These are phyloP conservation scores for Caloenas nicobarica DNA, from an alignment of 2,113 vertebrate species.

Conservation along the genomic window DNA sequence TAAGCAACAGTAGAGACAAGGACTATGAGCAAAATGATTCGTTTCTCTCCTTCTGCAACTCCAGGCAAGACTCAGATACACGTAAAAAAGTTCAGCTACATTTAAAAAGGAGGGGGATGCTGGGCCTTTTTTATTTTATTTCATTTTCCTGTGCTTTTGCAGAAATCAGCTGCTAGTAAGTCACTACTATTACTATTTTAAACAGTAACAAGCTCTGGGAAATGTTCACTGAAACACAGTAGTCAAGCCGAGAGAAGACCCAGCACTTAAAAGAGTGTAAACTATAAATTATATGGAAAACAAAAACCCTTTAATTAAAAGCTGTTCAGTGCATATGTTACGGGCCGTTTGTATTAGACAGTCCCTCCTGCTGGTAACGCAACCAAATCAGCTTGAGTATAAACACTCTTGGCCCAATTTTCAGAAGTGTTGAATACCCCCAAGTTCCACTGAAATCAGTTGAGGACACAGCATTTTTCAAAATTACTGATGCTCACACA, in stretches of 20 bases:
- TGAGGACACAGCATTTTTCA: conserved; percentile 37
- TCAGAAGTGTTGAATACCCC: neutral
- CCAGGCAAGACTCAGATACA: neutral
- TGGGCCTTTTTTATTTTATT: neutral
- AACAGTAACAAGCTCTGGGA: neutral
- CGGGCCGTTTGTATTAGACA: neutral
- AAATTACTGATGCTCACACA: conserved; percentile 54
- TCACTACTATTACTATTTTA: neutral
- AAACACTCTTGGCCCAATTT: conserved; percentile 37
- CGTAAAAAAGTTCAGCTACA: neutral
- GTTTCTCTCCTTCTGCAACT: neutral
- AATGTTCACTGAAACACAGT: conserved; percentile 39
- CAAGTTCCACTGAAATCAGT: neutral
- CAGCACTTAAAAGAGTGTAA: conserved; percentile 39
- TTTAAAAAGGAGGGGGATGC: neutral
- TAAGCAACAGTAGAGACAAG: neutral
- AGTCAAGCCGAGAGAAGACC: conserved; percentile 62
- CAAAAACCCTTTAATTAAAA: conserved; percentile 44
- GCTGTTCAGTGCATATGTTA: conserved; percentile 66
- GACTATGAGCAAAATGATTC: neutral
- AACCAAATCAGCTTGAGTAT: conserved; percentile 14
- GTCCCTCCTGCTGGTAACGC: conserved; percentile 7
- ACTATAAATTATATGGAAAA: conserved; percentile 38
- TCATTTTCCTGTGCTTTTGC: conserved; percentile 41
- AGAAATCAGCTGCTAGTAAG: conserved; percentile 10